These are phyloP conservation scores for Sardina pilchardus DNA, from an alignment of 2,113 vertebrate genomes.

Conservation along the genomic window DNA sequence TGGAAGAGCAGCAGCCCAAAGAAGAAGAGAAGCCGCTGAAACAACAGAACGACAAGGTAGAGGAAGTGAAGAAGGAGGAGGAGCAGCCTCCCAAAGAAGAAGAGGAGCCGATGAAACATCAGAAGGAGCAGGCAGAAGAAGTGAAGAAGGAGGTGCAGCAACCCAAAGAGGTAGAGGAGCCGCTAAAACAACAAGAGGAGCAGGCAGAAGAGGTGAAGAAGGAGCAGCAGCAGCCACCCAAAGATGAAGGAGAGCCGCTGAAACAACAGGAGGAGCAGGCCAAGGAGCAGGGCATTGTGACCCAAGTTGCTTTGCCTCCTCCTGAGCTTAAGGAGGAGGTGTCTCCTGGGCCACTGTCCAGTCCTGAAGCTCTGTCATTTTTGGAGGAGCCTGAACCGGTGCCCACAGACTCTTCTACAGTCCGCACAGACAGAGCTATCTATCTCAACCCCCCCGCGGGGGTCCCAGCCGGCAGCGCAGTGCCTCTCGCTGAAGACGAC, in stretches of 20 bases:
- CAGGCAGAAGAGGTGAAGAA: no score
- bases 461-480: background rate
- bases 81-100: background rate
- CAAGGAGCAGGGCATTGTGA: background rate
- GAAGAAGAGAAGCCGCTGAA: background rate
- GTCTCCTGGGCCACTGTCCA: background rate
- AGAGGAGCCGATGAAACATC: no score
- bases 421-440: constrained; percentile 36
- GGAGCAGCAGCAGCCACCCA: background rate
- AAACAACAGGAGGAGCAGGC: background rate
- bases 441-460: constrained; percentile 31
- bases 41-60: background rate
- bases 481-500: background rate
- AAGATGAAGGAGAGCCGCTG: background rate
- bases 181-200: no score
- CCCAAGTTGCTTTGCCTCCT: background rate
- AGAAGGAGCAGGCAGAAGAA: background rate
- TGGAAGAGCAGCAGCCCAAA: background rate
- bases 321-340: background rate
- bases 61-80: background rate
- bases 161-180: no score
- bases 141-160: background rate
- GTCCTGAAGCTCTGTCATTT: background rate
- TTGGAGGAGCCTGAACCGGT: background rate
- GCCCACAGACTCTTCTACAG: background rate